phyloP scores from a whole-genome alignment of 30 jellyfish, hydroid and myxozoan genomes.

The Hydra vulgaris region DNA sequence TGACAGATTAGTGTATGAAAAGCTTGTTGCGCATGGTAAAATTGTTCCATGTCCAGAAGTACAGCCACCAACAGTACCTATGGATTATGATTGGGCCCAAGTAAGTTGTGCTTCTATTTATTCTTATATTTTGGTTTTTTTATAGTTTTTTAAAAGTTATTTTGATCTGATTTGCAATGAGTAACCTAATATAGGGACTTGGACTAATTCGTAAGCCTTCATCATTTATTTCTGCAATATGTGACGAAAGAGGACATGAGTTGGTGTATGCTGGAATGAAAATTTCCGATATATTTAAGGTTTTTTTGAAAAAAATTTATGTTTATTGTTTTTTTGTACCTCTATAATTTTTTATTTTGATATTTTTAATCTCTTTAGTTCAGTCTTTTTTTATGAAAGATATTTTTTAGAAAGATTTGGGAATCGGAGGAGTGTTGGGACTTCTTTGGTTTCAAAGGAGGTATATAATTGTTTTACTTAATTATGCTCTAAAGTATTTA shows the following conservation, averaged over 20 bases:
- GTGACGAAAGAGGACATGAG: constrained; percentile 99
- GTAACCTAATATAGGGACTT: constrained; percentile 80
- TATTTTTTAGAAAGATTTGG: constrained; percentile 67
- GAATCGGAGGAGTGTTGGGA: constrained; percentile 97
- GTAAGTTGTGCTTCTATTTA: constrained; percentile 25
- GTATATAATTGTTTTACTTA: constrained; percentile 33
- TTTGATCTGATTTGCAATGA: not conserved
- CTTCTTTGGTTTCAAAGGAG: constrained; percentile 91
- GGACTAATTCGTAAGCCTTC: constrained; percentile 98
- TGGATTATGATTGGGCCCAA: constrained; percentile 99
- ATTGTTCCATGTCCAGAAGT: constrained; percentile 78
- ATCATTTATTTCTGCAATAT: constrained; percentile 91
- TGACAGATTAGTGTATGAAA: constrained; percentile 37
- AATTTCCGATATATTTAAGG: constrained; percentile 83
- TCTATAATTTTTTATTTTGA: not conserved
- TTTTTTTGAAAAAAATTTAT: too few relatives aligned
- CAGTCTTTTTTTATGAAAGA: too few relatives aligned
- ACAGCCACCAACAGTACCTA: constrained; percentile 98
- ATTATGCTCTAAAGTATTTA: too few relatives aligned
- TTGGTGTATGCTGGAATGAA: constrained; percentile 93
- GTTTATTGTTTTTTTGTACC: too few relatives aligned
- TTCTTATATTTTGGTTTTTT: not conserved
- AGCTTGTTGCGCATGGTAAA: constrained; percentile 44
- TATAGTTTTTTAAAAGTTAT: not conserved
- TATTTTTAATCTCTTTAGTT: too few relatives aligned